phyloP scores from a whole-genome alignment of 92 coral and sea anemone species.

The Phymanthus crucifer region DNA sequence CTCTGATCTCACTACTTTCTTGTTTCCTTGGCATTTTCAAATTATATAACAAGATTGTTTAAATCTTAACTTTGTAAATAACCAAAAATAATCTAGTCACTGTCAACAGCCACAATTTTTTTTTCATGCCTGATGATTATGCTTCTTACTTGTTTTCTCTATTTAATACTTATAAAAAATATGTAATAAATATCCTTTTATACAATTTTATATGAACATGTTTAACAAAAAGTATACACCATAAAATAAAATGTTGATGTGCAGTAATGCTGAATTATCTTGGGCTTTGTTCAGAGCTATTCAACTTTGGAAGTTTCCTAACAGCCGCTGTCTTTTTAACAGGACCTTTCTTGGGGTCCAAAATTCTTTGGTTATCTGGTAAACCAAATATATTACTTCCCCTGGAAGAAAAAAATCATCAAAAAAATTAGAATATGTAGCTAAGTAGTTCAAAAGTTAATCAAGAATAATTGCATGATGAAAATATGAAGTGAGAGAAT shows the following conservation, averaged over 20 bases:
- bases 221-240: not conserved
- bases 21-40: constrained; percentile 60
- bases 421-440: not conserved
- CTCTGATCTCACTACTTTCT: constrained; percentile 57
- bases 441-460: too few relatives aligned
- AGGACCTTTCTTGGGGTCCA: constrained; percentile 94
- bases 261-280: constrained; percentile 36
- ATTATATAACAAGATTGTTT: constrained; percentile 34
- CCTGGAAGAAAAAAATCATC: not conserved
- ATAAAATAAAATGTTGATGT: not conserved
- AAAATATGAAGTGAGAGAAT: too few relatives aligned
- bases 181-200: too few relatives aligned
- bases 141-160: too few relatives aligned
- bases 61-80: not conserved
- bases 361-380: constrained; percentile 96
- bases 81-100: too few relatives aligned
- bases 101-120: too few relatives aligned
- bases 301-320: constrained; percentile 87
- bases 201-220: too few relatives aligned
- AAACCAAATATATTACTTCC: constrained; percentile 65
- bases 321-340: constrained; percentile 92
- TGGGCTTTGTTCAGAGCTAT: constrained; percentile 69
- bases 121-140: too few relatives aligned
- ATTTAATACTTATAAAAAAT: too few relatives aligned
- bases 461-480: too few relatives aligned